These are phyloP conservation scores for Mesoclemmys tuberculata DNA, from an alignment of 2,113 vertebrate species.

Conservation along the genomic window DNA sequence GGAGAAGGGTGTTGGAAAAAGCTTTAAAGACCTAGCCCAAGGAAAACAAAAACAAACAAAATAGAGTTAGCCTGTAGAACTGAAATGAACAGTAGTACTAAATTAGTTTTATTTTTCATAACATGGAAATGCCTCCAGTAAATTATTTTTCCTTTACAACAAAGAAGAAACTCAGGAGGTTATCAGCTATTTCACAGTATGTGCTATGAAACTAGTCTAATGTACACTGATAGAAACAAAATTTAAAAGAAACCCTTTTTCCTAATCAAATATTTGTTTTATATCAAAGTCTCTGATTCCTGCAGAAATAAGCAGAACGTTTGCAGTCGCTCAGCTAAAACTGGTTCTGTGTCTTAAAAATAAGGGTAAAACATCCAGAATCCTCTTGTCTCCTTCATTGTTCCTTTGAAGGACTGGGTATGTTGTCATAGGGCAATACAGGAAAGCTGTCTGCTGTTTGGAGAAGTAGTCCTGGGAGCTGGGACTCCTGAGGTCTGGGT, in stretches of 20 bases:
- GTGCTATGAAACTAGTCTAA: background rate
- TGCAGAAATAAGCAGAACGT: background rate
- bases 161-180: background rate
- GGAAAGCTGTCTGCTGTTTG: background rate
- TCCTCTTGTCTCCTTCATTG: background rate
- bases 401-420: background rate
- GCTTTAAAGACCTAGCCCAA: background rate
- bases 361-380: background rate
- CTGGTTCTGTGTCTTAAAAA: background rate
- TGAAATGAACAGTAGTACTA: accelerated
- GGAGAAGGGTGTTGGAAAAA: accelerated
- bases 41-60: background rate
- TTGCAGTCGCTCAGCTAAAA: background rate
- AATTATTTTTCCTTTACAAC: background rate
- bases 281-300: background rate
- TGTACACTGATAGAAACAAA: background rate
- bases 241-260: background rate
- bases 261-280: background rate
- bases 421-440: background rate
- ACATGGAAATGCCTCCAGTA: background rate
- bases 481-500: background rate
- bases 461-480: background rate
- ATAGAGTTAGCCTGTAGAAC: background rate
- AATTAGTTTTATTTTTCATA: background rate
- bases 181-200: accelerated